phyloP scores from a whole-genome alignment of 2,797 vertebrate genomes.

The Thripadectes ignobilis region DNA sequence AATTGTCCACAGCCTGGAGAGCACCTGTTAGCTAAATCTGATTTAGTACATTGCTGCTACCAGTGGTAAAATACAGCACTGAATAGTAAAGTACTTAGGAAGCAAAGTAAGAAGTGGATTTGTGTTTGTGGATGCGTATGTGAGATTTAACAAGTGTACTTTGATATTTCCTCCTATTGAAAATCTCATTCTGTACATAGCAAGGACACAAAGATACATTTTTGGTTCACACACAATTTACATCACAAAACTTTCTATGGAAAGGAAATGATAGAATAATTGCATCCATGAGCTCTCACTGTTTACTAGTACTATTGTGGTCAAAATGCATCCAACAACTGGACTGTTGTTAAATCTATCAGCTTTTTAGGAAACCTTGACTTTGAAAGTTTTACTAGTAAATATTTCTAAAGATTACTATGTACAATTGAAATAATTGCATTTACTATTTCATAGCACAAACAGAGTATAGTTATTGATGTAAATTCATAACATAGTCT shows the following conservation, averaged over 20 bases:
- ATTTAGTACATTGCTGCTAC: conserved; percentile 25
- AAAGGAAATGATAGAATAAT: background rate
- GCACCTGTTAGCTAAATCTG: conserved; percentile 45
- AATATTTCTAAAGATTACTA: background rate
- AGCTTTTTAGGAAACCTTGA: background rate
- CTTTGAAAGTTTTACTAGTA: background rate
- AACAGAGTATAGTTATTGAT: background rate
- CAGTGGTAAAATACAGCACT: background rate
- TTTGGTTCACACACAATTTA: background rate
- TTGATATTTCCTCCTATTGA: background rate
- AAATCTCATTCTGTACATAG: background rate
- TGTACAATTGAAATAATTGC: background rate
- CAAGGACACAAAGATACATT: background rate
- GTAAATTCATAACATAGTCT: background rate
- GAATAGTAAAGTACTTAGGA: background rate
- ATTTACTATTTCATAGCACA: background rate
- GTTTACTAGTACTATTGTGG: background rate
- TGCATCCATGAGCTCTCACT: too few species aligned
- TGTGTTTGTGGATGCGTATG: fast-evolving
- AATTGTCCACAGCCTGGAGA: conserved; percentile 46
- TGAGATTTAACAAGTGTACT: background rate
- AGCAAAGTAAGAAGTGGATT: background rate
- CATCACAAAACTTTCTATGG: background rate
- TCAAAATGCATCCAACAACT: background rate
- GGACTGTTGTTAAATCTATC: background rate